Evolutionary conservation across 2,113 vertebrate genomes (phyloP).

Genomic region (Neolamprologus devosi): DNA sequence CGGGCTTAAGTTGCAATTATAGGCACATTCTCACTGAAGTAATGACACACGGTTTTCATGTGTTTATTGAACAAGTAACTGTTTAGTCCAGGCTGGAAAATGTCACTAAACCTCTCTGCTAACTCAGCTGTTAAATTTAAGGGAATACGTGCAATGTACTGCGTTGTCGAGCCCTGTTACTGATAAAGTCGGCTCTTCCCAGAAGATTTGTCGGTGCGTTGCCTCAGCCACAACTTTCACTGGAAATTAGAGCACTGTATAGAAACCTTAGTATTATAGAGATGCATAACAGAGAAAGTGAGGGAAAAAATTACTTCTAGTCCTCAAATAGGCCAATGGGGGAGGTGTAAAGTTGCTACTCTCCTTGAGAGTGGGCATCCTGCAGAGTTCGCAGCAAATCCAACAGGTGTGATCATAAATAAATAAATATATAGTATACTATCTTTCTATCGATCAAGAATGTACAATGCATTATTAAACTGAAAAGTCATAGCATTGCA

Average conservation of each 20-base stretch:
- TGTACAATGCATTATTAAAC: fast-evolving
- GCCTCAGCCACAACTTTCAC: not conserved
- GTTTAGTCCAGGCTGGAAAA: not conserved
- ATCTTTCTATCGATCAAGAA: not conserved
- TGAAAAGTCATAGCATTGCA: not conserved
- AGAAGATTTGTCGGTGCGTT: fast-evolving
- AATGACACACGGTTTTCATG: not conserved
- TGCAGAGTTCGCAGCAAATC: not conserved
- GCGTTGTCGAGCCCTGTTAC: not conserved
- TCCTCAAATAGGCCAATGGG: not conserved
- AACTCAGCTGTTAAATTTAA: not conserved
- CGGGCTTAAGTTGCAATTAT: not conserved
- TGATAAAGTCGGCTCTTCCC: not conserved
- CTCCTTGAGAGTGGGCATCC: not conserved
- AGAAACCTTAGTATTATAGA: not conserved
- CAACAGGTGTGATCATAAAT: not conserved
- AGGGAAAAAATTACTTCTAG: not conserved
- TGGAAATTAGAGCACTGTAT: not conserved
- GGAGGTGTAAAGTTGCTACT: not conserved
- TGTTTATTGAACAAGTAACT: not conserved
- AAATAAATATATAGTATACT: not conserved
- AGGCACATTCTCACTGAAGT: not conserved
- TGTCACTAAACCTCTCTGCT: not conserved
- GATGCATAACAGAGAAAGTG: too few species aligned
- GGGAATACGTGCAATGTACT: not conserved